Conservation (phyloP, 2,113 vertebrate genomes). For the Rhabdornis inornatus region DNA sequence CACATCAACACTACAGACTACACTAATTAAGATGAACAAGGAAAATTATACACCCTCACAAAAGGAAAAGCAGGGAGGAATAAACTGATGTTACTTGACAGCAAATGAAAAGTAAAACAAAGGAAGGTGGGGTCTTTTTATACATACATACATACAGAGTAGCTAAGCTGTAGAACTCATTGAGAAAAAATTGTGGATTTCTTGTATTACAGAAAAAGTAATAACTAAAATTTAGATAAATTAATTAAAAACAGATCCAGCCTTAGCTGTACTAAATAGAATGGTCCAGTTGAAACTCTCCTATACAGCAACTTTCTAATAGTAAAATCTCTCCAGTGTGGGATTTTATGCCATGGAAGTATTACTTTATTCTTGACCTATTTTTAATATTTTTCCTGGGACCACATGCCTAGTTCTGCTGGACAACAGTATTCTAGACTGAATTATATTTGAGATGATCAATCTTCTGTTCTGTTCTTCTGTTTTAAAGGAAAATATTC, state of each 20-base stretch:
- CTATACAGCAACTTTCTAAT: background rate
- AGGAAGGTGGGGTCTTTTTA: background rate
- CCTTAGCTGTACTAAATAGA: background rate
- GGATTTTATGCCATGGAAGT: background rate
- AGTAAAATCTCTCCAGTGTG: background rate
- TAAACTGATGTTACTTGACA: background rate
- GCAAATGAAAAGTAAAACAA: background rate
- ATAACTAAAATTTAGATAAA: background rate
- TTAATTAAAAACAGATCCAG: background rate
- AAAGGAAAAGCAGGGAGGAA: background rate
- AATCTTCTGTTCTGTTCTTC: background rate
- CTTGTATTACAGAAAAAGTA: background rate
- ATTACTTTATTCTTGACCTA: background rate
- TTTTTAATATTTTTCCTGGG: background rate
- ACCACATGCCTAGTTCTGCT: background rate
- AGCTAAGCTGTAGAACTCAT: background rate
- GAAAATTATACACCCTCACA: background rate
- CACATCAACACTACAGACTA: background rate
- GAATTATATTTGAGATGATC: background rate
- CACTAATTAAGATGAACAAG: background rate
- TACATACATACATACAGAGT: too few relatives aligned
- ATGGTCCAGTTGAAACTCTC: background rate
- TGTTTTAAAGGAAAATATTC: background rate
- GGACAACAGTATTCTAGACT: background rate
- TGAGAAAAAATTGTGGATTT: background rate